Evolutionary conservation across 2,888 invertebrate species (phyloP), one percentile per base, ranked within the genome.

Genomic region (Eudemis profundana): DNA sequence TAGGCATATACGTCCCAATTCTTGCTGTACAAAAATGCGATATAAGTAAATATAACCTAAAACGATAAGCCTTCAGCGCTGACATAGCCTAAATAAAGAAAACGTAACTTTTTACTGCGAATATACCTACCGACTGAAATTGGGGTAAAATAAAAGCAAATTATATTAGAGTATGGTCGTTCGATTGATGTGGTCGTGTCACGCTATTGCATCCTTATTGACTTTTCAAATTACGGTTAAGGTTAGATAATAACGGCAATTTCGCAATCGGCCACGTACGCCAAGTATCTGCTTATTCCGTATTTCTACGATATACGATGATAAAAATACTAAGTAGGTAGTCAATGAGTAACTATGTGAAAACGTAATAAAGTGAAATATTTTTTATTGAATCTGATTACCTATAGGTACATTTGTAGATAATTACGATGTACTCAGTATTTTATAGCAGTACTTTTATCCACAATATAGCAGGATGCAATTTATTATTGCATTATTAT

Each of bases 141-240:
- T 60, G 53, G 65, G 51, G 38, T 38, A 64, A 67, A 70, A 66
- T 61, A 64, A 70, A 70, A 64, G 67, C 69, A 72, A 72, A 72
- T 68, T 69, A 70, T 70, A 63, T 62, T 62, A 70, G 50, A 68
- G 68, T 63, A 56, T 60, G 64, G 67, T 49, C 56, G 63, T 44
- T 63, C 62, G 61, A 72, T 70, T 72, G 67, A 70, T 72, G 69
- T 66, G 38, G 61, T 19, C 63, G 61, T 67, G 69, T 72, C 72
- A 72, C 70, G 72, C 72, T 47, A 72, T 67, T 59, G 68, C 66
- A 59, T 57, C 64, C 64, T 71, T 70, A 70, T 72, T 67, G 68
- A 69, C 69, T 62, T 70, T 68, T 69, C 67, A 67, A 69, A 72
- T 69, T 62, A 66, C 68, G 42, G 68, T 62, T 59, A 62, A 59